Evolutionary conservation across 2,113 vertebrate genomes (phyloP), one percentile per base, ranked within the genome.

Genomic region (Myotis brandtii): DNA sequence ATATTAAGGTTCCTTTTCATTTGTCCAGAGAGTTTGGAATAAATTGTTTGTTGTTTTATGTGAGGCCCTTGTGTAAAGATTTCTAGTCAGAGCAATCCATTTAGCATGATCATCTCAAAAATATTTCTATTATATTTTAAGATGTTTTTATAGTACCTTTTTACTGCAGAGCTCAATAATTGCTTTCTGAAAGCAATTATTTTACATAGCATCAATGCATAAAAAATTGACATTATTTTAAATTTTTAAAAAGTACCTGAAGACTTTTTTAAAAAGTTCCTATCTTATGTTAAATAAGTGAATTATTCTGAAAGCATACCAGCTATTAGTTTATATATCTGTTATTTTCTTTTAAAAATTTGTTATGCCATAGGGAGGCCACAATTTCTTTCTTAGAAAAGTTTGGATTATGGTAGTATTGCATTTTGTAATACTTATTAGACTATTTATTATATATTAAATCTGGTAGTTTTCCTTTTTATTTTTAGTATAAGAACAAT

Each of bases 121-220:
- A 75, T 75, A 88, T 80, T 88, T 92, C 12, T 16, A 32, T 92
- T 82, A 30, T 54, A 40, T 95, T 73, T 43, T 89, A 40, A 82
- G 34, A 10, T 23, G 73, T 54, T 66, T 86, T 52, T 37, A 79
- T 17, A 81, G 20, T 21, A 91, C 18, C 9, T 32, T 67, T 80
- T 80, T 76, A 62, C 9, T 72, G 3, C 4, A 4, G 56, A 3
- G 73, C 21, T 79, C 27, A 83, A 46, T 23, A 17, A 67, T 67
- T 67, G 32, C 16, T 73, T 81, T 86, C 62, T 83, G 30, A 20
- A 10, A 79, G 37, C 7, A 85, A 30, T 73, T 77, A 72, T 93
- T 94, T 94, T 82, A 72, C 11, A n/a, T 73, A 87, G 66, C 27
- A 85, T 64, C 37, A 91, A 46, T 40, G 72, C 6, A 48, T 81